phyloP scores from a whole-genome alignment of 2,888 invertebrate genomes.

The Mamestra brassicae region DNA sequence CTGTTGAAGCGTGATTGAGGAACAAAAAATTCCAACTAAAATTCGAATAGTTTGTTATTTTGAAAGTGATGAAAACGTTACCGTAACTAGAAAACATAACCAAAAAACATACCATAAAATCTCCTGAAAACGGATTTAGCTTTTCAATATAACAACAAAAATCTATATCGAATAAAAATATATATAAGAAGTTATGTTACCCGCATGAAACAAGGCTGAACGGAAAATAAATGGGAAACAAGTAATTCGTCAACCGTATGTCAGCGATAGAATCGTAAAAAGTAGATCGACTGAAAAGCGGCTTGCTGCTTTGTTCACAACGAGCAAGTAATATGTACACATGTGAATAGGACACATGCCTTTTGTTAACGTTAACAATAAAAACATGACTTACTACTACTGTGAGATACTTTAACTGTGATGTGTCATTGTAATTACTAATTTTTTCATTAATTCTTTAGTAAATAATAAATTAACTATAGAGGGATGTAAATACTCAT shows the following conservation, averaged over 20 bases:
- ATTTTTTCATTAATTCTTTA: no score
- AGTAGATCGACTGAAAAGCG: slow-evolving; percentile 42
- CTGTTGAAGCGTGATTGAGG: neutral
- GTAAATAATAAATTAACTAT: no score
- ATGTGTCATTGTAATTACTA: no score
- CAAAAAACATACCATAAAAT: no score
- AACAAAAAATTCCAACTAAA: neutral
- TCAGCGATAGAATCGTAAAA: slow-evolving; percentile 45
- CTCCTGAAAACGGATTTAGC: neutral
- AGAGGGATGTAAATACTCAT: no score
- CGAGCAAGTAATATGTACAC: slow-evolving; percentile 8
- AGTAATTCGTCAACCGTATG: slow-evolving; percentile 51
- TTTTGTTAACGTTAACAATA: neutral
- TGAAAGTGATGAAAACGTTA: no score
- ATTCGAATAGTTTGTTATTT: no score
- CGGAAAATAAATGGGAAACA: slow-evolving; percentile 49
- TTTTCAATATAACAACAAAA: neutral
- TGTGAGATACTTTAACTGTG: no score
- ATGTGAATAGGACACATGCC: neutral
- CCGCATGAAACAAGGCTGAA: slow-evolving; percentile 22
- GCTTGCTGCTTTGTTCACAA: slow-evolving; percentile 26
- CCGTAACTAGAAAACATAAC: no score
- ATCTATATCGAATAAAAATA: slow-evolving; percentile 11
- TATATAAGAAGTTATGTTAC: slow-evolving; percentile 9
- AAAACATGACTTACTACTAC: neutral